These are phyloP conservation scores for Lasioglossum calceatum DNA, from an alignment of 2,888 invertebrate species.

Conservation along the genomic window DNA sequence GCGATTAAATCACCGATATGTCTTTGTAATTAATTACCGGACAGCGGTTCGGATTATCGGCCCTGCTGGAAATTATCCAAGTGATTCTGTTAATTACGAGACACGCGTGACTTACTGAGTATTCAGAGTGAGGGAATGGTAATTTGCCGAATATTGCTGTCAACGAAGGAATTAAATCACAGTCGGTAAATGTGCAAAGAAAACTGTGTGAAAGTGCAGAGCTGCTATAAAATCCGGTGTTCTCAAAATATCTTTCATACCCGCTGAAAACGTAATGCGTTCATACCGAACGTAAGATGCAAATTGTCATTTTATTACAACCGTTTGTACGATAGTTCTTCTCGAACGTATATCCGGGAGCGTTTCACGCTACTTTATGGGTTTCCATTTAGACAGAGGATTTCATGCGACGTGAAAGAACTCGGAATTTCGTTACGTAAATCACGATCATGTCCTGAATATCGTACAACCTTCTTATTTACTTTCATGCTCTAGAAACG, in stretches of 20 bases:
- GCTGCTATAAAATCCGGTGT: neutral
- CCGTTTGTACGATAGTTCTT: neutral
- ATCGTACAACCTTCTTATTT: neutral
- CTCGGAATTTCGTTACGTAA: neutral
- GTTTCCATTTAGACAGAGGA: slow-evolving; percentile 2
- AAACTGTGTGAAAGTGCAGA: neutral
- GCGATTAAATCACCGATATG: neutral
- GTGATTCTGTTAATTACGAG: slow-evolving; percentile 1
- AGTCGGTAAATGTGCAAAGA: neutral
- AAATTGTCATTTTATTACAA: slow-evolving; percentile 41
- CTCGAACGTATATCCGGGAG: neutral
- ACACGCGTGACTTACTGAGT: neutral
- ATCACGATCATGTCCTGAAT: neutral
- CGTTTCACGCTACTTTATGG: neutral
- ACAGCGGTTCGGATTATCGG: neutral
- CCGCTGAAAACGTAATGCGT: neutral
- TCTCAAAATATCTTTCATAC: slow-evolving; percentile 25
- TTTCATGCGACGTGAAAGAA: slow-evolving; percentile 3
- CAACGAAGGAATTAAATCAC: neutral
- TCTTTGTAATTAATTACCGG: neutral
- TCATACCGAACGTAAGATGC: slow-evolving; percentile 25
- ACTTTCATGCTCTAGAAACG: neutral
- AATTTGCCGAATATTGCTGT: neutral
- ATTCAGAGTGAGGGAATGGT: neutral
- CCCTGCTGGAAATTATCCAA: neutral